Evolutionary conservation across 2,888 invertebrate species (phyloP).

Genomic region (Drosophila macrospina): DNA sequence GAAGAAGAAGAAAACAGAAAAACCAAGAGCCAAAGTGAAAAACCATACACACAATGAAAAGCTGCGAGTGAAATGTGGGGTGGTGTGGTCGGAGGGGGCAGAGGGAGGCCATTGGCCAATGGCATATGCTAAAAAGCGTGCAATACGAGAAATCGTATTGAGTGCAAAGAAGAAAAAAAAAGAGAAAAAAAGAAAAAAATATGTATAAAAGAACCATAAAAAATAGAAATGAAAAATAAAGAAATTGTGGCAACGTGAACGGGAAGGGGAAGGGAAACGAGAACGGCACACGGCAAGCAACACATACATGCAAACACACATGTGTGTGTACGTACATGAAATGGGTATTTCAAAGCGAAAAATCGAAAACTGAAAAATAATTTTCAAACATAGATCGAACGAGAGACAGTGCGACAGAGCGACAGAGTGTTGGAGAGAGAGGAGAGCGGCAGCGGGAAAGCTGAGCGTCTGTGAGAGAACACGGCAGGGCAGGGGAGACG

Average conservation of each 20-base stretch:
- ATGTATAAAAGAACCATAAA: constrained; percentile 42
- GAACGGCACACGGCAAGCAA: constrained; percentile 49
- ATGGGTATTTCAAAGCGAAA: constrained; percentile 82
- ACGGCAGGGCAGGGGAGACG: constrained; percentile 13
- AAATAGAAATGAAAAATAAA: constrained; percentile 32
- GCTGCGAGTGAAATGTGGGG: constrained; percentile 55
- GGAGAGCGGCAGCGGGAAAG: neutral
- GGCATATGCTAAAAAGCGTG: constrained; percentile 82
- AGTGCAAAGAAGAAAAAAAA: constrained; percentile 50
- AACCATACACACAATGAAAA: constrained; percentile 82
- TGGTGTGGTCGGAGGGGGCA: neutral
- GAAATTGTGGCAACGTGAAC: constrained; percentile 59
- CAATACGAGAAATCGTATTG: constrained; percentile 77
- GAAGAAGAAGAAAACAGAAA: constrained; percentile 14
- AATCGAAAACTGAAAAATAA: constrained; percentile 82
- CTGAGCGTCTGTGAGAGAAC: constrained; percentile 1
- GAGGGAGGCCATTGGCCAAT: constrained; percentile 66
- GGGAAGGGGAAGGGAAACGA: too few species aligned
- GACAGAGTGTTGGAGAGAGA: neutral
- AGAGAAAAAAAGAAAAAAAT: constrained; percentile 35
- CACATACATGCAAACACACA: constrained; percentile 19
- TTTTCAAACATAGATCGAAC: constrained; percentile 63
- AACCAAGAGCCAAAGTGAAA: constrained; percentile 72
- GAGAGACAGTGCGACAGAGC: neutral
- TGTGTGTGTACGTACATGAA: constrained; percentile 52